Base-by-base conservation (phyloP, 2,888 invertebrate genomes). In the Boloria euphrosyne region DNA sequence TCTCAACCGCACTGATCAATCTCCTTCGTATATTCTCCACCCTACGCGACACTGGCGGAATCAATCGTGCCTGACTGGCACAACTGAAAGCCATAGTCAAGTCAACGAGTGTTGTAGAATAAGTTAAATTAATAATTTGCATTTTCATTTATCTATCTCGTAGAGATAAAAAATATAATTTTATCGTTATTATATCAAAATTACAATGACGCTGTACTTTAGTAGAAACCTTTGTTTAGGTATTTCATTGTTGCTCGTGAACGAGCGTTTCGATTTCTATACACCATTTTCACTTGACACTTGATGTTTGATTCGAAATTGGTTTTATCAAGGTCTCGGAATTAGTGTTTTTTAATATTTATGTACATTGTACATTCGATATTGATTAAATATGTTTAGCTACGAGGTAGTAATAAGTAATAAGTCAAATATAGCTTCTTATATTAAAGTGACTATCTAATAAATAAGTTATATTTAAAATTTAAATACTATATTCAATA, bases 171-270 rank as follows among this genome's bases (percentile, higher is more conserved):
- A 22, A 22, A 22, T 22, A 22, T 22, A 22, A 50, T 65, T n/a
- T 27, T 31, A 66, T 64, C 64, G 18, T 31, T 22, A 18, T 58
- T 54, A 58, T 64, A 49, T 44, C 18, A 27, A 58, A 52, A 52
- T 62, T 58, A 51, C 54, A 44, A 59, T 65, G 60, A 66, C 50
- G 16, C n/a, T 0, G 18, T 46, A 14, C 54, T 58, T 55, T 62
- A 38, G 3, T 31, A 38, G 10, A 47, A 31, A 31, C 50, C 17
- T 60, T 54, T 55, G 65, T 60, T 55, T 46, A 50, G 53, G 18
- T 61, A 44, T 47, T 65, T 53, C 22, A 65, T 46, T 64, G 64
- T 58, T 59, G 22, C 1, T 43, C 51, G 38, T 49, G 16, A 58
- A 65, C 27, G 7, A 47, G 47, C 31, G 47, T 27, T 46, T 16